phyloP scores from a whole-genome alignment of 1,140 invertebrate genomes.

The Linepithema humile region DNA sequence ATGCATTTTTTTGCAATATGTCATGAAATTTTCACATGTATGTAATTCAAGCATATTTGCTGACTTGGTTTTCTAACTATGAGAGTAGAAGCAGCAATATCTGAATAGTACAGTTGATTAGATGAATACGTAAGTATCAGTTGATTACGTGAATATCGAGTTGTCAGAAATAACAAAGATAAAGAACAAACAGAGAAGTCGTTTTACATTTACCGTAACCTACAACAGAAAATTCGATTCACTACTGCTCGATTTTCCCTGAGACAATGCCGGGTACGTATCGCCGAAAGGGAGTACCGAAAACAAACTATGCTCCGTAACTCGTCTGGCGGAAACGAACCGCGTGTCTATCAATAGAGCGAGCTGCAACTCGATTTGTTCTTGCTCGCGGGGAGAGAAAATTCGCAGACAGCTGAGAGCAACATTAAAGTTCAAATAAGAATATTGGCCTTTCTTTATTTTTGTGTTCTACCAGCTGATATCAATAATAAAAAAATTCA shows the following conservation, averaged over 20 bases:
- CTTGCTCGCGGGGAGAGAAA: not conserved
- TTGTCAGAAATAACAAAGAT: not conserved
- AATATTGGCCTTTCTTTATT: not conserved
- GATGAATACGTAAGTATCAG: no score
- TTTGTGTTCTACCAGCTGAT: not conserved
- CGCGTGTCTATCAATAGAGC: slow-evolving; percentile 52
- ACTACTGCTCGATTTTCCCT: slow-evolving; percentile 33
- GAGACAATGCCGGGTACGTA: slow-evolving; percentile 40
- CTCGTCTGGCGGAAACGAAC: slow-evolving; percentile 43
- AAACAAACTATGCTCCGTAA: slow-evolving; percentile 35
- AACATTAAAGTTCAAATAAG: slow-evolving; percentile 32
- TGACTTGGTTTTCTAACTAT: not conserved
- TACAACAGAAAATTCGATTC: slow-evolving; percentile 20
- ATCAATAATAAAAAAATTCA: no score
- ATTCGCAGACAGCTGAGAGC: not conserved
- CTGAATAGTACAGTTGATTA: not conserved
- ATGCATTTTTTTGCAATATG: not conserved
- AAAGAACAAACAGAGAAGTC: not conserved
- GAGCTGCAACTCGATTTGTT: slow-evolving; percentile 34
- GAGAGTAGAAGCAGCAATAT: not conserved
- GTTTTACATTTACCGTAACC: slow-evolving; percentile 42
- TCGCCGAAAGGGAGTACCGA: slow-evolving; percentile 48
- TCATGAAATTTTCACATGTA: not conserved
- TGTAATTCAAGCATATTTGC: not conserved
- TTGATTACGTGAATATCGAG: not conserved